Base-by-base conservation (phyloP, 2,113 vertebrate genomes). In the Zonotrichia leucophrys region DNA sequence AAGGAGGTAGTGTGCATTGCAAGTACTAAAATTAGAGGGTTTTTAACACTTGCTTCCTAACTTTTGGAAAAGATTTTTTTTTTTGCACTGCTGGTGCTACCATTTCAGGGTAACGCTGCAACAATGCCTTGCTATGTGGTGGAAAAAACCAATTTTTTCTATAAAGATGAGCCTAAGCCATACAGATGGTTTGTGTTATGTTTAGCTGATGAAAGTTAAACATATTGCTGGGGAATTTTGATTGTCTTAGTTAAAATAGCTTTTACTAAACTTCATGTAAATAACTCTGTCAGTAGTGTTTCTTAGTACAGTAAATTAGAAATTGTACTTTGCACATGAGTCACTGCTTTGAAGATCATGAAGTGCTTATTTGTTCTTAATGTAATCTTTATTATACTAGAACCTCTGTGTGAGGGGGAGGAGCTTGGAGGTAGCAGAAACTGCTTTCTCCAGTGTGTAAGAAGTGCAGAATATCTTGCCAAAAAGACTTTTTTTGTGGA, bases 111-210 rank as follows among this genome's bases (percentile, higher is more conserved):
- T 37, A 56, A 52, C 12, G 3, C 7, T 77, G 25, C n/a, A 83
- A 46, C n/a, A 14, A 5, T 42, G n/a, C 19, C 41, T 24, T 82
- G 78, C 39, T 93, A 5, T 41, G 21, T 73, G n/a, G 15, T 41
- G 14, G 11, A 46, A 35, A 19, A 23, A 9, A 4, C 0, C 0
- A 2, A 0, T 28, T 56, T 88, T 59, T 89, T 63, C n/a, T 46
- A 77, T 47, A 42, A 56, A 87, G 53, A n/a, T 75, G 23, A 73
- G 10, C 11, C 21, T 52, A 37, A 78, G 44, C 27, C 28, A 47
- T 28, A 20, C 3, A 63, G 58, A 67, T 78, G 8, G 5, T 79
- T 82, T 19, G 10, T 16, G 25, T 72, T 60, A 4, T 6, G 7
- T 69, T 82, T 76, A 68, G 46, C n/a, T 83, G 20, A 37, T 37